Base-by-base conservation (phyloP, 64 coral and sea anemone species). In the Dendrophyllia cribrosa region DNA sequence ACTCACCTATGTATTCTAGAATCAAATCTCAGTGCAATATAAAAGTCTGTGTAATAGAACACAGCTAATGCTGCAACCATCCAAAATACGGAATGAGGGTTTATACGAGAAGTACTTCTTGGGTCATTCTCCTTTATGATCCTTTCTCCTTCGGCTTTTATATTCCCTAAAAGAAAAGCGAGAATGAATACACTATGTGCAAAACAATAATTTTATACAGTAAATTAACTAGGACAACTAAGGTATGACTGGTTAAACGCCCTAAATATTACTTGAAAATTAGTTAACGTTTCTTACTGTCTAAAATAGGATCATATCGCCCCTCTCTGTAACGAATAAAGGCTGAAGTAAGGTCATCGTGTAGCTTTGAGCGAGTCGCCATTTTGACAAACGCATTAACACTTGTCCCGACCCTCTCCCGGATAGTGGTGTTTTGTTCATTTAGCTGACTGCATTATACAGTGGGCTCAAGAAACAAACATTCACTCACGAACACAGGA, bases 41-140 rank as follows among this genome's bases (percentile, higher is more conserved):
- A 99, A 75, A 99, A 99, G 44, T 99, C 97, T 52, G 94, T 91
- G 51, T 99, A 99, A 85, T 99, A 99, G 75, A 94, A 99, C 44
- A 99, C 97, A 75, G 66, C 84, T 85, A 99, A 91, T 3, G 94
- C 90, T 58, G 97, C 94, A 46, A 96, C 88, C 97, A 99, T 99
- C 97, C 97, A 99, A 77, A 99, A 96, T n/a, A 99, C 75, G 26
- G 94, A 96, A 74, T 99, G 97, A 6, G 58, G 84, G 78, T 96
- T 99, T 53, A 99, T 93, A 21, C 94, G 94, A 63, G 73, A 95
- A 66, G 60, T 96, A 34, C 66, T 90, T 74, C 65, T 77, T 47
- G 94, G 95, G 24, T 94, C 88, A 78, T 99, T 93, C 43, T 93
- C 91, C 47, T 96, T 74, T 26, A 99, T 78, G 61, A 99, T 96